phyloP scores from a whole-genome alignment of 2,888 invertebrate species.

The Corbicula japonica region DNA sequence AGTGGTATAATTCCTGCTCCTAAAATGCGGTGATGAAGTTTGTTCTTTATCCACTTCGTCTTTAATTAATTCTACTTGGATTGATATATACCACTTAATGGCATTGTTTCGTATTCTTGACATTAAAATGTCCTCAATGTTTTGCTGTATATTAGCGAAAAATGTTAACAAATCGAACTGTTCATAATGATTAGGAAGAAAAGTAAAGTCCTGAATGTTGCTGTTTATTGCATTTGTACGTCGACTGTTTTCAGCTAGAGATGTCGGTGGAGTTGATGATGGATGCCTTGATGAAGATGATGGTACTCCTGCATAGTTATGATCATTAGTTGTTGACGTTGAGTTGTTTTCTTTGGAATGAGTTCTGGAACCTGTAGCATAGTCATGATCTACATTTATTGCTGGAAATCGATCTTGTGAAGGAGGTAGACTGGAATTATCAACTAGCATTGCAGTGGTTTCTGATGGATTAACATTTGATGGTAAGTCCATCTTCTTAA shows the following conservation, averaged over 20 bases:
- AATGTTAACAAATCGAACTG: conserved; percentile 48
- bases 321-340: not conserved
- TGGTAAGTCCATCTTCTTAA: not conserved
- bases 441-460: not conserved
- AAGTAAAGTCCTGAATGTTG: conserved; percentile 21
- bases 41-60: conserved; percentile 22
- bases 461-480: not conserved
- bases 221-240: conserved; percentile 13
- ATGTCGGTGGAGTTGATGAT: not conserved
- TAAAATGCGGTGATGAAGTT: conserved; percentile 46
- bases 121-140: conserved; percentile 28
- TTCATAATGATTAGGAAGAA: conserved; percentile 31
- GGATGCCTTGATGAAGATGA: not conserved
- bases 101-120: conserved; percentile 30
- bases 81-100: conserved; percentile 55
- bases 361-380: too few relatives aligned
- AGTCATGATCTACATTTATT: too few relatives aligned
- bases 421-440: not conserved
- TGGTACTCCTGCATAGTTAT: conserved; percentile 1
- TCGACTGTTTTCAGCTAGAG: not conserved
- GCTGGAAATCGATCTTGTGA: not conserved
- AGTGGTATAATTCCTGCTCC: conserved; percentile 43
- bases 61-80: conserved; percentile 49
- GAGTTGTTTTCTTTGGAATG: too few relatives aligned
- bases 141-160: conserved; percentile 36